These are phyloP conservation scores for Furcifer pardalis DNA, from an alignment of 2,797 vertebrate species.

Conservation along the genomic window DNA sequence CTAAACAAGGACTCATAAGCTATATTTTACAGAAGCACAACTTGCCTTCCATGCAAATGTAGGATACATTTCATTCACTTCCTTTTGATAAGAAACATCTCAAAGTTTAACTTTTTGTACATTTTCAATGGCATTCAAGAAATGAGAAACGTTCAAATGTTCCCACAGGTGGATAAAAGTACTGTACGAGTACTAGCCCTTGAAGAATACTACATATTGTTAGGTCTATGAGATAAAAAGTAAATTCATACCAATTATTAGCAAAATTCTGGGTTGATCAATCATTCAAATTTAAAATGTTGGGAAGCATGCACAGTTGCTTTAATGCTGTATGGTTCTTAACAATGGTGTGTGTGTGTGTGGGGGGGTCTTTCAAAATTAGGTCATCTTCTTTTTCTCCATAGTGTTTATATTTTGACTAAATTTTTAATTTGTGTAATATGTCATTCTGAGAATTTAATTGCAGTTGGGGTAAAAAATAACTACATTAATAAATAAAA, in stretches of 20 bases:
- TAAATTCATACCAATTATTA: not conserved
- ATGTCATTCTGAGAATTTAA: not conserved
- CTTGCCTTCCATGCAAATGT: not conserved
- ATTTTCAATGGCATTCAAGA: not conserved
- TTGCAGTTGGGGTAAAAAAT: not conserved
- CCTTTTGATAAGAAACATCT: not conserved
- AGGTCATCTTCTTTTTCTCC: not conserved
- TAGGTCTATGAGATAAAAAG: not conserved
- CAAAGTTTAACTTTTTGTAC: not conserved
- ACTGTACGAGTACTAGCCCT: not conserved
- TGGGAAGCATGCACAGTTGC: not conserved
- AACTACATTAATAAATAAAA: not conserved
- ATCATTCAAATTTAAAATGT: not conserved
- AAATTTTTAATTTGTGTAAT: not conserved
- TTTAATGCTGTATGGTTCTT: not conserved
- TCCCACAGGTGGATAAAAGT: not conserved
- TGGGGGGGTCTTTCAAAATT: too few species aligned
- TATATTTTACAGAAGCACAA: not conserved
- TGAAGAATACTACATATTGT: not conserved
- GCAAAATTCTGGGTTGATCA: not conserved
- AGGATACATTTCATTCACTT: not conserved
- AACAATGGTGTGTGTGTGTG: too few species aligned
- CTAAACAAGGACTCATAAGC: not conserved
- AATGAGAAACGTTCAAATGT: not conserved
- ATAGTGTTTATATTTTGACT: not conserved